Percentiles rank a stretch among this genome's conserved stretches.
phyloP scores from a whole-genome alignment of 2,797 vertebrate species.

The Pseudotriccus pelzelni region DNA sequence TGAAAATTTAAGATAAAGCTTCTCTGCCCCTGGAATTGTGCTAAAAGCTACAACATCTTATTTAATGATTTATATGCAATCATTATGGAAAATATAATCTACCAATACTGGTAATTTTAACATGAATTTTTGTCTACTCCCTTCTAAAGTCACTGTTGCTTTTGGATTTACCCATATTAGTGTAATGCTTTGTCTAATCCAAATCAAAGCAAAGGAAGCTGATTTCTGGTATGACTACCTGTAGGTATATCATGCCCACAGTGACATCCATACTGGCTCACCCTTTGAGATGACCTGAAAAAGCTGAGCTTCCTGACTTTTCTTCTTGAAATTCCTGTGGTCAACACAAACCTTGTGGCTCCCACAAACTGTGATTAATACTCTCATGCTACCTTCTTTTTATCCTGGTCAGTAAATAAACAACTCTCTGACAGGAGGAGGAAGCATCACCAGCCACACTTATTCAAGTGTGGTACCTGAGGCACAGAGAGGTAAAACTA shows the following conservation, averaged over 20 bases:
- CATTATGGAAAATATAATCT: neutral
- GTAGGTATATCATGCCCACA: neutral
- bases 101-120: neutral
- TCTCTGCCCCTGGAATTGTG: neutral
- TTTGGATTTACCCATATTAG: neutral
- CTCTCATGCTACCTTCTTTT: neutral
- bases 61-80: neutral
- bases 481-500: neutral
- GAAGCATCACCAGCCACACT: neutral
- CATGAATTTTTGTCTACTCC: neutral
- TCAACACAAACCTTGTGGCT: neutral
- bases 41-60: neutral
- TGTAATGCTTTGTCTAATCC: neutral
- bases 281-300: neutral
- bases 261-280: neutral
- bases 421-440: neutral
- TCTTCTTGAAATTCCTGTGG: neutral
- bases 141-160: neutral
- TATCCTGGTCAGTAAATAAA: neutral
- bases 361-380: neutral
- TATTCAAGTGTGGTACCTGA: neutral
- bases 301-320: neutral
- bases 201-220: neutral
- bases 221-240: neutral
- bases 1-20: neutral